A percentile compares a stretch with the other conserved stretches of the same genome.
Conservation (phyloP, 2,888 invertebrate genomes). For the Nudaria mundana region DNA sequence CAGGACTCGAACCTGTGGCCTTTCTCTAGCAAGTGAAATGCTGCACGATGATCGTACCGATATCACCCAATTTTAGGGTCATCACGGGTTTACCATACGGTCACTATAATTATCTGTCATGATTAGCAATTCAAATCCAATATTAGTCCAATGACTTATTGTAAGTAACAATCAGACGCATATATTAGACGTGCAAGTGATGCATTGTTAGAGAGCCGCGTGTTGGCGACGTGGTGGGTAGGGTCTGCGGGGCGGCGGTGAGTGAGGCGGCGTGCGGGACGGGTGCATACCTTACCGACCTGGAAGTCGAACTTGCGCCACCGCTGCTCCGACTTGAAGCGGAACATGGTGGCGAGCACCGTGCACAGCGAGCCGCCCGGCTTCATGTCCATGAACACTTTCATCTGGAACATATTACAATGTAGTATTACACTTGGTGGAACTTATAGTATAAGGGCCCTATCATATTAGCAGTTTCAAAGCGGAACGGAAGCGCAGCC, state of each 20-base stretch:
- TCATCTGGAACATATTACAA: conserved; percentile 84
- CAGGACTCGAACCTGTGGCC: no score
- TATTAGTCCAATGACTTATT: no score
- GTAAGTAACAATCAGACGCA: conserved; percentile 23
- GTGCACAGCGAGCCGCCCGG: conserved; percentile 96
- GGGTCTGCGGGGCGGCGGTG: conserved; percentile 47
- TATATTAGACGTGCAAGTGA: conserved; percentile 34
- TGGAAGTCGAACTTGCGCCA: conserved; percentile 97
- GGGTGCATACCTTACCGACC: conserved; percentile 87
- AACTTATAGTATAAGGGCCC: no score
- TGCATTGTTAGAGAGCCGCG: conserved; percentile 55
- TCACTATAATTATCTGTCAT: no score
- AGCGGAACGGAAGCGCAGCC: no score
- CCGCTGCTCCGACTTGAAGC: conserved; percentile 97
- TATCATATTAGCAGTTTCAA: no score
- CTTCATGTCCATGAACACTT: conserved; percentile 97
- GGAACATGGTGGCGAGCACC: conserved; percentile 95
- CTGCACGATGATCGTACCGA: no score
- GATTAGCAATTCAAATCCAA: neutral
- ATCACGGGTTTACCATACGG: no score
- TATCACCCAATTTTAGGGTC: no score
- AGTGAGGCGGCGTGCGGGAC: conserved; percentile 62
- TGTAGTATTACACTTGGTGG: neutral
- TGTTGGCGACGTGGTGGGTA: conserved; percentile 43
- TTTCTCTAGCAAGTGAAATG: no score